A percentile compares a stretch with the other conserved stretches of the same genome.
phyloP scores from a whole-genome alignment of 2,888 invertebrate genomes.

The Nemurella pictetii region DNA sequence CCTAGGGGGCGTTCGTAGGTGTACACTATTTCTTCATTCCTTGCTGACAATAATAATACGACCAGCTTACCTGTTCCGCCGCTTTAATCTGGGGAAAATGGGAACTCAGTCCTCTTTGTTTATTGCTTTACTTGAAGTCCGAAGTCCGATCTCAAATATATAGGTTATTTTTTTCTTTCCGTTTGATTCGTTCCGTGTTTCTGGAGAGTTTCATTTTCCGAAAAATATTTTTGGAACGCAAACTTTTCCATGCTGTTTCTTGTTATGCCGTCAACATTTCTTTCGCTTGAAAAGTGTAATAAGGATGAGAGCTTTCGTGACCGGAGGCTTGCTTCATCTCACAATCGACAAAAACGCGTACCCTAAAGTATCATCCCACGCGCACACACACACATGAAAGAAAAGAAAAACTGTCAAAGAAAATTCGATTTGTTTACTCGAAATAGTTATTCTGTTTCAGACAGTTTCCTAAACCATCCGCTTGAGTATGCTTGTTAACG shows the following conservation, averaged over 20 bases:
- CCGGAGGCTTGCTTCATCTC: neutral
- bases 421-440: constrained; percentile 2
- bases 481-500: neutral
- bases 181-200: no score
- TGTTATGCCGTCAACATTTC: neutral
- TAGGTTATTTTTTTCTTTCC: no score
- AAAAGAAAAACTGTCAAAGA: neutral
- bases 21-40: neutral
- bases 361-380: no score
- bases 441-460: neutral
- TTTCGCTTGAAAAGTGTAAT: neutral
- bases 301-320: neutral
- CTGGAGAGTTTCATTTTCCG: no score
- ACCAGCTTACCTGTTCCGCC: neutral
- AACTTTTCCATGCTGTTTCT: neutral
- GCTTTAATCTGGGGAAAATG: neutral
- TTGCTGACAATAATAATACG: neutral
- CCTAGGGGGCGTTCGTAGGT: neutral
- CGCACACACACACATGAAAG: neutral
- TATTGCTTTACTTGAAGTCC: no score
- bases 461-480: neutral
- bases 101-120: neutral
- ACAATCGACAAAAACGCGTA: neutral
- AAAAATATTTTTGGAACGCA: neutral
- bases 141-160: no score